A percentile compares a stretch with the other conserved stretches of the same genome.
These are phyloP conservation scores for Margarornis squamiger DNA, from an alignment of 2,797 vertebrate species.

Conservation along the genomic window DNA sequence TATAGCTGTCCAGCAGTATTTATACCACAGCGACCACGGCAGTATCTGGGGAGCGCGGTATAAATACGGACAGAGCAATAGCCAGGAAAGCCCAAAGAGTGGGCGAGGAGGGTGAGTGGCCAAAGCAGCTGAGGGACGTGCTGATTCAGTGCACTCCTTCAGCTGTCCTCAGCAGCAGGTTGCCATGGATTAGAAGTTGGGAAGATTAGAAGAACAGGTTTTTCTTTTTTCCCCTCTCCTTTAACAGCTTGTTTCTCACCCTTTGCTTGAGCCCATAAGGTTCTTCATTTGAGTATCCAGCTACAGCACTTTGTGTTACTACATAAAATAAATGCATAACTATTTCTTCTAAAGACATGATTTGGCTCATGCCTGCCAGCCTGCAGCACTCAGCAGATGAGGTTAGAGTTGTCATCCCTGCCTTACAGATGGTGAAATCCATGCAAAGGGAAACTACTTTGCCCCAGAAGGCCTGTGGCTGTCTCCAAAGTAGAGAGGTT, in stretches of 20 bases:
- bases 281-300: background rate
- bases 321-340: background rate
- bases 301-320: rapidly evolving
- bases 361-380: background rate
- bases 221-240: rapidly evolving
- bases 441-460: background rate
- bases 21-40: background rate
- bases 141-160: slow-evolving; percentile 36
- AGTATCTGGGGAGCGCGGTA: background rate
- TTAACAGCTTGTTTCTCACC: background rate
- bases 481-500: background rate
- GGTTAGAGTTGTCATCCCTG: background rate
- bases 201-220: background rate
- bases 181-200: background rate
- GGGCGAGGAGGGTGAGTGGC: slow-evolving; percentile 22
- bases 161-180: background rate
- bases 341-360: background rate
- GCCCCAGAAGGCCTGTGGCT: background rate
- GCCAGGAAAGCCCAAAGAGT: slow-evolving; percentile 35
- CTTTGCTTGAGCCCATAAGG: background rate
- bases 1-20: slow-evolving; percentile 7
- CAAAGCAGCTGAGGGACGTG: slow-evolving; percentile 19
- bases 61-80: slow-evolving; percentile 8
- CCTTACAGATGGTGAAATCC: background rate
- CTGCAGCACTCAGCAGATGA: background rate